Percentiles rank a stretch among this genome's conserved stretches.
phyloP scores from a whole-genome alignment of 2,797 vertebrate genomes.

The Myiotriccus ornatus region DNA sequence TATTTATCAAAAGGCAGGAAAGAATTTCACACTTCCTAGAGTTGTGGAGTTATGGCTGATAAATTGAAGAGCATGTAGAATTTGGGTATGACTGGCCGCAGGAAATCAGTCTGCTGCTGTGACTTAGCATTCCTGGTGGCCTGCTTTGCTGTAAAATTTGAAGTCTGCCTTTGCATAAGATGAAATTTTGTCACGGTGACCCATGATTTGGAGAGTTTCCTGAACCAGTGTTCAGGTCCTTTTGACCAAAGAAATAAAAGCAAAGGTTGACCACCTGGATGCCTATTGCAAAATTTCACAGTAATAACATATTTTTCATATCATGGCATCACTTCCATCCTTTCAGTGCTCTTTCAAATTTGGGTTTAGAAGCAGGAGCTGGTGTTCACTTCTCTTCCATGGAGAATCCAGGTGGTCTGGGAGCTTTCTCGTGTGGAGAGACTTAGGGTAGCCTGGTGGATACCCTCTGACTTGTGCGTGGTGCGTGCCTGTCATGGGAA shows the following conservation, averaged over 20 bases:
- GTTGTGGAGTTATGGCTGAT: neutral
- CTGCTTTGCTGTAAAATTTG: neutral
- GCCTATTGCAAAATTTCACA: neutral
- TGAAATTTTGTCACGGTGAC: neutral
- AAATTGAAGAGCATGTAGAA: neutral
- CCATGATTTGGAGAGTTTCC: neutral
- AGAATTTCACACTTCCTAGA: neutral
- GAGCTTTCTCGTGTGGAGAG: neutral
- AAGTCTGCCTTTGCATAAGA: neutral
- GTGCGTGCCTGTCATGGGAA: neutral
- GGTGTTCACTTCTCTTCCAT: fast-evolving
- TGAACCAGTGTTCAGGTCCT: neutral
- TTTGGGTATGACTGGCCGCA: fast-evolving
- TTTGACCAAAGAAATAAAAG: neutral
- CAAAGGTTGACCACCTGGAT: neutral
- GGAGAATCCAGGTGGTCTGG: neutral
- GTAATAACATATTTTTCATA: neutral
- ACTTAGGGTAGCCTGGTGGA: neutral
- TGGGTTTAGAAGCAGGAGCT: neutral
- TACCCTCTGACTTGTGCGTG: neutral
- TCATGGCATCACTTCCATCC: neutral
- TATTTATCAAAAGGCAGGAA: conserved; percentile 18
- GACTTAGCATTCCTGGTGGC: neutral
- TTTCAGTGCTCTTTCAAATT: neutral
- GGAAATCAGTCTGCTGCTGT: neutral